Conservation (phyloP, 2,797 vertebrate genomes). For the Anguilla obscura region DNA sequence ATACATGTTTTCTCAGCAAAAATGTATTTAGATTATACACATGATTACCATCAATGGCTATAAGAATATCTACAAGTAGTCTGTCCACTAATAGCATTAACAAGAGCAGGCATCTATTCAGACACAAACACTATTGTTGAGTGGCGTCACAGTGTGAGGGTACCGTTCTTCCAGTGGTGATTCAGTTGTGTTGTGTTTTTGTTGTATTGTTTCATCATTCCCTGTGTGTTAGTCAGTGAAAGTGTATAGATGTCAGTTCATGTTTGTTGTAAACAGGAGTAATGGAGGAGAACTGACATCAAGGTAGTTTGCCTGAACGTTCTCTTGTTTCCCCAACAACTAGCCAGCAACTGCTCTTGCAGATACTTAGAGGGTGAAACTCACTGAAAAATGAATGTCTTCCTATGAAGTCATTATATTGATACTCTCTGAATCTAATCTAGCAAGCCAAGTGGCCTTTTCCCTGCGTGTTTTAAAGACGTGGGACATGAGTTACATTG, state of each 20-base stretch:
- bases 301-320: not conserved
- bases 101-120: not conserved
- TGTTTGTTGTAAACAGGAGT: not conserved
- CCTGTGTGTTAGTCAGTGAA: not conserved
- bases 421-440: not conserved
- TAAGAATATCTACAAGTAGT: not conserved
- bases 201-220: not conserved
- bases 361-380: not conserved
- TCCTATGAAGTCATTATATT: not conserved
- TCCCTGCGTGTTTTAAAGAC: not conserved
- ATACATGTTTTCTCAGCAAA: slow-evolving; percentile 1
- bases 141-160: not conserved
- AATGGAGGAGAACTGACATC: not conserved
- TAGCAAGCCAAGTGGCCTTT: not conserved
- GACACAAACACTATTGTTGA: not conserved
- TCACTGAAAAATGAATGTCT: not conserved
- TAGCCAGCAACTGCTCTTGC: not conserved
- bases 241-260: not conserved
- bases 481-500: not conserved
- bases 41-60: not conserved
- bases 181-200: not conserved
- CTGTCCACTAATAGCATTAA: not conserved
- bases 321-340: not conserved
- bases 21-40: not conserved
- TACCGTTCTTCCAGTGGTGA: not conserved